Evolutionary conservation across 2,888 invertebrate species (phyloP).

Genomic region (Pomacea canaliculata): DNA sequence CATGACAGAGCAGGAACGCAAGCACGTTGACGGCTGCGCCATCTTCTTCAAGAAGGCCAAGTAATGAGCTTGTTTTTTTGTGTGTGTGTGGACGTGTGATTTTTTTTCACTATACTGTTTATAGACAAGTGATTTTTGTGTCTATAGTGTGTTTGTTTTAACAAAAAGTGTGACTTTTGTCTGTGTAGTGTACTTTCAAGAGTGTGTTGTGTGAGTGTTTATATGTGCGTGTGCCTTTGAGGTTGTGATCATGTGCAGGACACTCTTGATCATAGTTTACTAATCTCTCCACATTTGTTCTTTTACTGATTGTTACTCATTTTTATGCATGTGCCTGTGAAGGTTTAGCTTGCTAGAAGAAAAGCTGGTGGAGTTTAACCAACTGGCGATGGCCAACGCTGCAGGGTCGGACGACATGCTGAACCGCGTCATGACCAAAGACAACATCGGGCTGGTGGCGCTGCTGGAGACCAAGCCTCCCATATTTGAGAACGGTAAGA

Average conservation of each 20-base stretch:
- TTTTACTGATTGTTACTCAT: too few relatives aligned
- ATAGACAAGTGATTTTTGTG: too few relatives aligned
- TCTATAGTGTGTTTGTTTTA: too few relatives aligned
- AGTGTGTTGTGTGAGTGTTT: too few relatives aligned
- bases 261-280: too few relatives aligned
- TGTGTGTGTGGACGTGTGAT: too few relatives aligned
- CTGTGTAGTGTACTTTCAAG: too few relatives aligned
- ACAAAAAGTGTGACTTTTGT: too few relatives aligned
- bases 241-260: too few relatives aligned
- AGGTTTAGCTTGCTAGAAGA: constrained; percentile 96
- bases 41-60: constrained; percentile 85
- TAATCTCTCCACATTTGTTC: too few relatives aligned
- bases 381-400: constrained; percentile 97
- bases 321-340: constrained; percentile 38
- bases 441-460: constrained; percentile 97
- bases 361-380: constrained; percentile 97
- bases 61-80: constrained; percentile 45
- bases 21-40: constrained; percentile 99
- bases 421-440: constrained; percentile 98
- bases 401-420: constrained; percentile 98
- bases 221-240: too few relatives aligned
- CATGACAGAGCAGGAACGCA: constrained; percentile 94
- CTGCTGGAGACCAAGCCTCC: constrained; percentile 93
- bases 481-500: constrained; percentile 75
- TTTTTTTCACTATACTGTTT: background rate